Conservation (phyloP, 2,888 invertebrate species). For the Eupithecia subfuscata region DNA sequence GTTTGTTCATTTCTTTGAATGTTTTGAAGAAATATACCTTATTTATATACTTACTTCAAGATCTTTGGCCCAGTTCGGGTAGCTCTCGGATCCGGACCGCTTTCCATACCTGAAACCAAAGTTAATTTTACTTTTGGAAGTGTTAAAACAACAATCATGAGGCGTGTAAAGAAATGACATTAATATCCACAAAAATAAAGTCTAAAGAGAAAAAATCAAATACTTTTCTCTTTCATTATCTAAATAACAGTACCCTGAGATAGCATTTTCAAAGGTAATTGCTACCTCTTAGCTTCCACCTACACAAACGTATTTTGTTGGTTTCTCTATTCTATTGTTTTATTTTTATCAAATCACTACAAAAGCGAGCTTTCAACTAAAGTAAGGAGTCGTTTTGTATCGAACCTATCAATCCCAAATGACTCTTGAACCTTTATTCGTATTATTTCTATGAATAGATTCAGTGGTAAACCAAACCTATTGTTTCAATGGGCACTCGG, state of each 20-base stretch:
- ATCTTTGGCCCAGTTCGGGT: constrained; percentile 79
- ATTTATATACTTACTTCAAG: constrained; percentile 64
- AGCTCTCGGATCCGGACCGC: constrained; percentile 75
- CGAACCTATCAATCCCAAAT: background rate
- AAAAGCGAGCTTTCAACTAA: background rate
- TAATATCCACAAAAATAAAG: background rate
- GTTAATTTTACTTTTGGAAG: background rate
- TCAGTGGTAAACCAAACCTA: background rate
- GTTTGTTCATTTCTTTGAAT: background rate
- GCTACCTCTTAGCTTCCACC: background rate
- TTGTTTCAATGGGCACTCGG: constrained; percentile 13
- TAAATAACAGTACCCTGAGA: background rate
- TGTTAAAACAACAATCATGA: background rate
- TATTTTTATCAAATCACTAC: background rate
- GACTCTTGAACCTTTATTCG: background rate
- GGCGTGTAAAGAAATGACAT: background rate
- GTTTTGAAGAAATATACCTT: background rate
- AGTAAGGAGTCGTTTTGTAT: constrained; percentile 1
- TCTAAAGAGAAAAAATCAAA: background rate
- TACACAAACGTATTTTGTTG: background rate
- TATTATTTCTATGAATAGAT: constrained; percentile 7
- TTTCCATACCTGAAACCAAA: constrained; percentile 71
- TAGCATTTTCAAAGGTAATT: background rate
- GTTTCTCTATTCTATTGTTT: background rate
- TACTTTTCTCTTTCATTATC: background rate